These are phyloP conservation scores for Drosophila anomalata DNA, from an alignment of 2,888 invertebrate genomes.

Conservation along the genomic window DNA sequence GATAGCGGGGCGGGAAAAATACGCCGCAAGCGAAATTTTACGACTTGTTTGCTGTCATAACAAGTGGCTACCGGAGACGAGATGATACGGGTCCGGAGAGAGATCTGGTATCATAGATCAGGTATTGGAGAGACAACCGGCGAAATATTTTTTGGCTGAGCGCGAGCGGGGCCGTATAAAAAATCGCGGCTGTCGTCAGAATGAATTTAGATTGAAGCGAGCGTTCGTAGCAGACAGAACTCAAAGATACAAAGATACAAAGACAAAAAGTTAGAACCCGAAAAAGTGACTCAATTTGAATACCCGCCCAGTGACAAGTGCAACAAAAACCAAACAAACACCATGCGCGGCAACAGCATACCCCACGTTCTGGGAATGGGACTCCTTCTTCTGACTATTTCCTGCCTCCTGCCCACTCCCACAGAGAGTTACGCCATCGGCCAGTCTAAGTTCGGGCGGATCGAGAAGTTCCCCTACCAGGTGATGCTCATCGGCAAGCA, in stretches of 20 bases:
- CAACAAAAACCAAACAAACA: conserved; percentile 14
- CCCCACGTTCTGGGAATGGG: conserved; percentile 36
- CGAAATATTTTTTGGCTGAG: conserved; percentile 49
- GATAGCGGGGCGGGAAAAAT: conserved; percentile 9
- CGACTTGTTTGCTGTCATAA: conserved; percentile 75
- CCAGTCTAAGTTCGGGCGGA: conserved; percentile 78
- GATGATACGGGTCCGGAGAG: conserved; percentile 10
- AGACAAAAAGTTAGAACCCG: conserved; percentile 9
- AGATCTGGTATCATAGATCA: not conserved
- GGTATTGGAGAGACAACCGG: conserved; percentile 53
- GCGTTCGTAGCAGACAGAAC: conserved; percentile 77
- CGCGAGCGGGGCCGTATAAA: conserved; percentile 71
- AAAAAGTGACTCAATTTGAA: conserved; percentile 19
- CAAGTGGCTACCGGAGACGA: conserved; percentile 60
- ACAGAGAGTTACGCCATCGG: conserved; percentile 76
- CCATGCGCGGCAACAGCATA: conserved; percentile 12
- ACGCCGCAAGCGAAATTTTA: conserved; percentile 61
- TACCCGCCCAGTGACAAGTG: conserved; percentile 29
- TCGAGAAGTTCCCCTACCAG: conserved; percentile 82
- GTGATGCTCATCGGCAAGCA: conserved; percentile 83
- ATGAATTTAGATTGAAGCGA: conserved; percentile 81
- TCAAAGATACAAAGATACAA: conserved; percentile 40
- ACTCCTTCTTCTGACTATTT: conserved; percentile 43
- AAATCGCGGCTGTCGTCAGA: conserved; percentile 78
- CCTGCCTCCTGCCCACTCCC: conserved; percentile 10